These are phyloP conservation scores for Tipula helvola DNA, from an alignment of 2,888 invertebrate genomes.

Conservation along the genomic window DNA sequence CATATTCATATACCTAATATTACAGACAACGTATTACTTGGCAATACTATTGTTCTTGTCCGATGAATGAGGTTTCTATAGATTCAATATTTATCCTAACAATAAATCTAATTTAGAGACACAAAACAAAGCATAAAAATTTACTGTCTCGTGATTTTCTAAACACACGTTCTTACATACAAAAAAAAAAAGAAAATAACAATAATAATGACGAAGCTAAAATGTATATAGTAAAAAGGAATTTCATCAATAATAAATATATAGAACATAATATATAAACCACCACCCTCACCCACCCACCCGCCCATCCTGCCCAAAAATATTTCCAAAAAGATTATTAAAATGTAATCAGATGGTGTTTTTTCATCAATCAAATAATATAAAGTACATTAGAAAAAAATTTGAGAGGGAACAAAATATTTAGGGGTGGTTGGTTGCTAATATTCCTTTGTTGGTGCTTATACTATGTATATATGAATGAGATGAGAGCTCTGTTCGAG, in stretches of 20 bases:
- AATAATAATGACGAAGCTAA: not conserved
- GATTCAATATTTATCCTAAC: not conserved
- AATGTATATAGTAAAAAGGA: not conserved
- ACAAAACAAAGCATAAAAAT: not conserved
- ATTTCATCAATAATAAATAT: not conserved
- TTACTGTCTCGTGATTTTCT: not conserved
- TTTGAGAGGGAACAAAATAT: not conserved
- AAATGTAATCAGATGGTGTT: slow-evolving; percentile 4
- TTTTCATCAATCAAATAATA: not conserved
- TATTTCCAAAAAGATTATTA: not conserved
- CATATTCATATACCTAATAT: not conserved
- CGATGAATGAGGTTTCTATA: not conserved
- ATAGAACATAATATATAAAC: not conserved
- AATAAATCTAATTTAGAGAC: not conserved
- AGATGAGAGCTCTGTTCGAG: not conserved
- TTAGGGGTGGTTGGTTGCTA: not conserved
- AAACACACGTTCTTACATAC: not conserved
- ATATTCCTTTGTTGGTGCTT: not conserved
- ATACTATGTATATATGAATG: not conserved
- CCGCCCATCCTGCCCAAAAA: not conserved
- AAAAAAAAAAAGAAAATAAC: not conserved
- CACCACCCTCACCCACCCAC: not conserved
- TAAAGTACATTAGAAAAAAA: not conserved
- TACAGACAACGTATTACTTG: not conserved
- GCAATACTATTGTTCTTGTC: not conserved